phyloP scores from a whole-genome alignment of 2,888 invertebrate genomes.

The Drepanosiphum platanoidis region DNA sequence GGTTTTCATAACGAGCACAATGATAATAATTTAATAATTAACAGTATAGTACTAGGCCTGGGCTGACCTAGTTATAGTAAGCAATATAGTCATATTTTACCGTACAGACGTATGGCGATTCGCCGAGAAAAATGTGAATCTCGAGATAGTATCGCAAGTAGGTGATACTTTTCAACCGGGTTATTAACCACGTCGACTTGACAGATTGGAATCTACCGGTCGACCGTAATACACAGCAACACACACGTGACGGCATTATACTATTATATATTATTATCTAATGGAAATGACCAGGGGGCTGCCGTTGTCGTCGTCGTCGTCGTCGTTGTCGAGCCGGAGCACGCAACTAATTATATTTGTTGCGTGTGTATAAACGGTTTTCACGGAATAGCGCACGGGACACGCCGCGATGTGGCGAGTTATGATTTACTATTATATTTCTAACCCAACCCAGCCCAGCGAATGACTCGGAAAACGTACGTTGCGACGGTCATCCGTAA shows the following conservation, averaged over 20 bases:
- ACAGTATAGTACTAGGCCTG: background rate
- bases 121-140: constrained; percentile 6
- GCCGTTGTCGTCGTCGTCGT: background rate
- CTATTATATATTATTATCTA: background rate
- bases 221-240: no score
- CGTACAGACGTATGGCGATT: background rate
- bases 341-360: constrained; percentile 12
- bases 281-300: constrained; percentile 7
- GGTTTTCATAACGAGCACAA: background rate
- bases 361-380: background rate
- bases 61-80: background rate
- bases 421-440: background rate
- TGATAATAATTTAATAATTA: background rate
- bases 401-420: no score
- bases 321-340: background rate
- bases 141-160: background rate
- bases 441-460: no score
- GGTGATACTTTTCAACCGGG: background rate
- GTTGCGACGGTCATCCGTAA: background rate
- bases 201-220: background rate
- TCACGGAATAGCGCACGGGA: background rate
- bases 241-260: background rate
- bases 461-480: background rate
- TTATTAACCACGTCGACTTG: background rate
- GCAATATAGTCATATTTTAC: background rate